phyloP scores from a whole-genome alignment of 2,113 vertebrate species.

The Strix aluco region DNA sequence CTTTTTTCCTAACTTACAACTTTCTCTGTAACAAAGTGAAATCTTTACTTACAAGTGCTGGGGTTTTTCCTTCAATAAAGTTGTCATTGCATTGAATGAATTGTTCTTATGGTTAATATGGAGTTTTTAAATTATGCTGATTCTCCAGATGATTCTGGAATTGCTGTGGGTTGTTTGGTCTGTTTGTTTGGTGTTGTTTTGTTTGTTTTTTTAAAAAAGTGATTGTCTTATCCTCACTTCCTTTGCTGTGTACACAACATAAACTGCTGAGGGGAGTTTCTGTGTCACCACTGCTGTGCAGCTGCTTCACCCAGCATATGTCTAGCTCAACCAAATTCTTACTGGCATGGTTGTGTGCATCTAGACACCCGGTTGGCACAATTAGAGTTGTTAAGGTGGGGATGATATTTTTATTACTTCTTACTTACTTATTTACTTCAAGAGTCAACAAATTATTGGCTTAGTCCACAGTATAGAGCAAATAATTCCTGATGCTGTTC shows the following conservation, averaged over 20 bases:
- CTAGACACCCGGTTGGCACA: background rate
- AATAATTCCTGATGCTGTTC: background rate
- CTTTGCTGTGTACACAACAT: background rate
- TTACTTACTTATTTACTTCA: background rate
- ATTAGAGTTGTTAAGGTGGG: background rate
- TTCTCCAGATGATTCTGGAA: background rate
- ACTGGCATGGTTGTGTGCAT: background rate
- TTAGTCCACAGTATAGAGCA: background rate
- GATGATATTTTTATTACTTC: background rate
- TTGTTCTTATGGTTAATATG: background rate
- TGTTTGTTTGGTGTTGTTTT: background rate
- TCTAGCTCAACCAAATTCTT: background rate
- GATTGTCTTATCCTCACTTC: background rate
- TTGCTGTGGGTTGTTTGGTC: background rate
- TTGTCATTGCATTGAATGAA: background rate
- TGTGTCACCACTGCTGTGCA: background rate
- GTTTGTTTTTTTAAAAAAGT: background rate
- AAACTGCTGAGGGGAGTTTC: background rate
- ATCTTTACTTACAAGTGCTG: background rate
- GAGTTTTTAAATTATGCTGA: background rate
- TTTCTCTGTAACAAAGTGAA: conserved; percentile 18
- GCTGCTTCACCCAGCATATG: background rate
- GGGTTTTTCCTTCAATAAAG: conserved; percentile 29
- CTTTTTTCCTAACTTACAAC: background rate
- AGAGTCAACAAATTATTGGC: background rate